Evolutionary conservation across 1,140 invertebrate species (phyloP).

Genomic region (Polypedilum vanderplanki): DNA sequence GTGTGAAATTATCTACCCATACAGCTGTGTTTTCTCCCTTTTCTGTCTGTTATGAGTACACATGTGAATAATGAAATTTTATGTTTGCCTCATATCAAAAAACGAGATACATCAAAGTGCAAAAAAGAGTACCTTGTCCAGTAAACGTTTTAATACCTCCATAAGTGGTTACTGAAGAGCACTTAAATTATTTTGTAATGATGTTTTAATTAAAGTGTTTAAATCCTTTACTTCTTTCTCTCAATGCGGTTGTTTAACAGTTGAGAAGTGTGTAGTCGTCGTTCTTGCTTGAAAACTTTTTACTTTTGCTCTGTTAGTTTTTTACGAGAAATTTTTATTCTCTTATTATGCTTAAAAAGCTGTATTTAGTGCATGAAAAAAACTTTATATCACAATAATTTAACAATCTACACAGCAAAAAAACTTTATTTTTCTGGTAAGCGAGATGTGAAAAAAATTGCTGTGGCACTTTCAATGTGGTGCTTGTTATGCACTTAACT

Average conservation of each 20-base stretch:
- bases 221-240: background rate
- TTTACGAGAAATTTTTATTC: background rate
- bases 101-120: background rate
- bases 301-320: background rate
- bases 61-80: too few species aligned
- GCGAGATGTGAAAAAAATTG: too few species aligned
- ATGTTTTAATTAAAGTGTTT: constrained; percentile 7
- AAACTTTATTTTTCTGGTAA: too few species aligned
- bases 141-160: constrained; percentile 11
- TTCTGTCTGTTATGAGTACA: too few species aligned
- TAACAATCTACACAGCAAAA: background rate
- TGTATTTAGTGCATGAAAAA: constrained; percentile 17
- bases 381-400: background rate
- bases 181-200: background rate
- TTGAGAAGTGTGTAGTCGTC: background rate
- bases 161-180: background rate
- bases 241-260: background rate
- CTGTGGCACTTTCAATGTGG: constrained; percentile 3
- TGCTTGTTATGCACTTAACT: background rate
- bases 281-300: background rate
- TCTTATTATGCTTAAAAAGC: constrained; percentile 1
- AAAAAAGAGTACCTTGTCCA: constrained; percentile 24
- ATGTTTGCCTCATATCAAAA: too few species aligned
- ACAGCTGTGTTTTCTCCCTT: too few species aligned
- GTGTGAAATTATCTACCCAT: too few species aligned